Conservation (phyloP, 2,113 vertebrate genomes). For the Oncorhynchus masou region DNA sequence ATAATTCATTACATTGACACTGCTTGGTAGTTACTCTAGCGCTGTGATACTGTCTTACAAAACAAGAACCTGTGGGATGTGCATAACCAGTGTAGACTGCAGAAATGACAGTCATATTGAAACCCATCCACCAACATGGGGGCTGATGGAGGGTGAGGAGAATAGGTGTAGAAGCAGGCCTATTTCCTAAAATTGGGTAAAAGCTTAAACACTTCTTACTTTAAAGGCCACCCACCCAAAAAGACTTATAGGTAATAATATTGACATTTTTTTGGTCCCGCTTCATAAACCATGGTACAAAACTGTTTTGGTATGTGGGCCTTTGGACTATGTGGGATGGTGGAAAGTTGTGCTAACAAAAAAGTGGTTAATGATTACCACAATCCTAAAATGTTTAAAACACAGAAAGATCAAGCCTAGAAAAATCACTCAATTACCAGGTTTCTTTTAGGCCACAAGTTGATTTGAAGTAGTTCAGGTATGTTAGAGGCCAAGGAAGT, state of each 20-base stretch:
- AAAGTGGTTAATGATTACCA: neutral
- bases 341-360: conserved; percentile 7
- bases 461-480: conserved; percentile 5
- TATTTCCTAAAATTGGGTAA: neutral
- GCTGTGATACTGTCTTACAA: no score
- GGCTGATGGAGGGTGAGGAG: neutral
- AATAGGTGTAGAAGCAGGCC: neutral
- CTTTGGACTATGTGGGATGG: neutral
- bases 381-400: neutral
- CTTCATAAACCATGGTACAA: no score
- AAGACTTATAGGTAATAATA: no score
- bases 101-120: neutral
- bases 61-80: neutral
- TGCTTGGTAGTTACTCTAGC: no score
- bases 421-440: neutral
- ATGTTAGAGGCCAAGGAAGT: conserved; percentile 26
- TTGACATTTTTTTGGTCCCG: no score
- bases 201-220: neutral
- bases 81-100: neutral
- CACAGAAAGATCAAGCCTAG: neutral
- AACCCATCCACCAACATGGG: neutral
- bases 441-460: neutral
- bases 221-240: no score
- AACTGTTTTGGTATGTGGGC: no score
- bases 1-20: no score